phyloP scores from a whole-genome alignment of 2,797 vertebrate species.

The Peromyscus attwateri region DNA sequence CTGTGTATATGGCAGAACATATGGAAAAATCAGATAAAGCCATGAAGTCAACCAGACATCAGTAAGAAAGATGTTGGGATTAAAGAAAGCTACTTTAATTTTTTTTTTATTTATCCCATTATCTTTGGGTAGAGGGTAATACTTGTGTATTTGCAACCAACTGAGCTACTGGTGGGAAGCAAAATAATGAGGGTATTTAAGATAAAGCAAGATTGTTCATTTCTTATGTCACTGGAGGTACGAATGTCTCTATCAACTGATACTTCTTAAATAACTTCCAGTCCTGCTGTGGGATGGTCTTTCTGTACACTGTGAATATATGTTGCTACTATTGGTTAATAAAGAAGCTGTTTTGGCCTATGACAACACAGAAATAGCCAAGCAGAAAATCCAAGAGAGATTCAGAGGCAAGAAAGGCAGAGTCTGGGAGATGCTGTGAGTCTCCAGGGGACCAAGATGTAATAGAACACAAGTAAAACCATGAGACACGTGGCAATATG shows the following conservation, averaged over 20 bases:
- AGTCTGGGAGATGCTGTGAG: too few relatives aligned
- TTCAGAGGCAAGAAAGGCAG: too few relatives aligned
- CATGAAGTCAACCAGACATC: not conserved
- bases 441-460: too few relatives aligned
- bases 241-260: not conserved
- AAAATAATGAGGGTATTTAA: not conserved
- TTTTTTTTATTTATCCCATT: not conserved
- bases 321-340: too few relatives aligned
- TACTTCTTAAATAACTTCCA: not conserved
- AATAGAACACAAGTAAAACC: too few relatives aligned
- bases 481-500: too few relatives aligned
- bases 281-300: not conserved
- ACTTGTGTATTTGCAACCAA: not conserved
- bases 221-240: not conserved
- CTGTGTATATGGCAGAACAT: not conserved
- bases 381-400: too few relatives aligned
- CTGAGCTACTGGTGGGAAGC: not conserved
- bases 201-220: not conserved
- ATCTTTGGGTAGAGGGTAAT: not conserved
- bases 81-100: not conserved
- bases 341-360: too few relatives aligned
- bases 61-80: not conserved
- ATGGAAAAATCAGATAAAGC: not conserved
- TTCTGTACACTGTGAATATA: too few relatives aligned
- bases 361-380: too few relatives aligned